Percentiles rank a stretch among this genome's conserved stretches.
phyloP scores from a whole-genome alignment of 1,140 invertebrate species.

The Zophobas morio region DNA sequence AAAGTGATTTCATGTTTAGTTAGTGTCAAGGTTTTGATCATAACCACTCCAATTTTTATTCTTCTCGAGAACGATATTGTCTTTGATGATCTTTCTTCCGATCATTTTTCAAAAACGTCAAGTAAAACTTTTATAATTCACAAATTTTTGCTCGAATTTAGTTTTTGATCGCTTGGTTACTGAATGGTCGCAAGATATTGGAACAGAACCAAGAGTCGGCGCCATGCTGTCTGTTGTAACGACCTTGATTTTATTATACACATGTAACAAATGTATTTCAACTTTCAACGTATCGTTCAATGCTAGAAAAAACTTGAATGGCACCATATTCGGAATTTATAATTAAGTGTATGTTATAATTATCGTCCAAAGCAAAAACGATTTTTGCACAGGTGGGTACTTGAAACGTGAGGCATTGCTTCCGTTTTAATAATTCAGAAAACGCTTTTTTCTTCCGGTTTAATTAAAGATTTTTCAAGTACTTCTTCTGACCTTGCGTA shows the following conservation, averaged over 20 bases:
- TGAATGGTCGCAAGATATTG: not conserved
- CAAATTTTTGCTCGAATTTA: not conserved
- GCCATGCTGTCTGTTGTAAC: constrained; percentile 53
- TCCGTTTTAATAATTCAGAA: too few species aligned
- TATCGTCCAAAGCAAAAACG: too few species aligned
- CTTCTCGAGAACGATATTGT: not conserved
- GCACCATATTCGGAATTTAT: not conserved
- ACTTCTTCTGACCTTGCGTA: too few species aligned
- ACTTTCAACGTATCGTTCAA: not conserved
- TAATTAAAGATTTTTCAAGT: too few species aligned
- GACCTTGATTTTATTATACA: constrained; percentile 43
- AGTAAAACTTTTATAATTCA: not conserved
- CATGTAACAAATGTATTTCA: not conserved
- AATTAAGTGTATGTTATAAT: too few species aligned
- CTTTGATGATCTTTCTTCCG: not conserved
- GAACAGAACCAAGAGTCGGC: constrained; percentile 36
- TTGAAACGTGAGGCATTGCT: too few species aligned
- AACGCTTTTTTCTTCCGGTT: too few species aligned
- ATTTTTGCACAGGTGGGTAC: too few species aligned
- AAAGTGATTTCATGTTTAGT: constrained; percentile 10
- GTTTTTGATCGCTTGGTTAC: not conserved
- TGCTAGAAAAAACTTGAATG: not conserved
- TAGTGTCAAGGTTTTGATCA: constrained; percentile 9
- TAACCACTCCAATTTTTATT: not conserved
- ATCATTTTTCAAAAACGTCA: not conserved